Evolutionary conservation across 1,140 invertebrate genomes (phyloP), one percentile per base, ranked within the genome.

Genomic region (Pogonus chalceus): DNA sequence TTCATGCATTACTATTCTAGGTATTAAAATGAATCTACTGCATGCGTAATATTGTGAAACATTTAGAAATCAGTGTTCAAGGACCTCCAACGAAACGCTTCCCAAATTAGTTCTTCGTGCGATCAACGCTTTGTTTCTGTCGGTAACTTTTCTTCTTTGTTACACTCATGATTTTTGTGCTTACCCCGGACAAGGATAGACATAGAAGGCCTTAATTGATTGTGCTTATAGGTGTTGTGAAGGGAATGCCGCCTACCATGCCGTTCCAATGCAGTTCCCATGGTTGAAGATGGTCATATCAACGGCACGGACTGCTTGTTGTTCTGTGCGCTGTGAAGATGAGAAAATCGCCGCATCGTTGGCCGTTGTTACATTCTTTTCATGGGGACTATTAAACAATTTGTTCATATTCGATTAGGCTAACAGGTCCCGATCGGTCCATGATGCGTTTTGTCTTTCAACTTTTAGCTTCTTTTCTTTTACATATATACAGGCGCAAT

Each of bases 191-290:
- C 7, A 31, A 18, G 37, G 18, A 43, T 43, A 43, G 37, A 43
- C 18, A 9, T 43, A 9, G 9, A 18, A 7, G 18, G 37, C 37
- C 37, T 43, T 43, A 43, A 43, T 43, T 43, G 37, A 43, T 43
- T 43, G 37, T 43, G 37, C 37, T 43, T 43, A 43, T 43, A 43
- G 37, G 37, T 43, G 37, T 43, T 16, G 7, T 43, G 7, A 43
- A 43, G 7, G 37, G 37, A 43, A 43, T 43, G 37, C 37, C 37
- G 37, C 37, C 18, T 18, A n/a, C n/a, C n/a, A n/a, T n/a, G n/a
- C n/a, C n/a, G n/a, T n/a, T 43, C 3, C 37, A 43, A 7, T 18
- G 37, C 18, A 16, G 7, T 43, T 43, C 37, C 37, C 37, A 43
- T 43, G 37, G n/a, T n/a, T n/a, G n/a, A n/a, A n/a, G n/a, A n/a